These are phyloP conservation scores for Smutsia temminckii DNA, from an alignment of 2,797 vertebrate species.

Conservation along the genomic window DNA sequence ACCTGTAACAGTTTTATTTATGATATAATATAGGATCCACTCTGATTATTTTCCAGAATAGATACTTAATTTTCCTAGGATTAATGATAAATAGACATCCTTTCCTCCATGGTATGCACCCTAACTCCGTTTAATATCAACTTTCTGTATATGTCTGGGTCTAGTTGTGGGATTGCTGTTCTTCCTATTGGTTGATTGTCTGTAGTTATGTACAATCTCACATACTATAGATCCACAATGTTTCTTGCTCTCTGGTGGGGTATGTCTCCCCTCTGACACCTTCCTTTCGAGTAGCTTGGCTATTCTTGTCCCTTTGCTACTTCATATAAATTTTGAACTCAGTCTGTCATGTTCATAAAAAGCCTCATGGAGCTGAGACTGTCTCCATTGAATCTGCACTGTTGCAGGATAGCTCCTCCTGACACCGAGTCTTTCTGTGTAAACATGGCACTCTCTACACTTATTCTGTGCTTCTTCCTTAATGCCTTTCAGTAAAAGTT, in stretches of 20 bases:
- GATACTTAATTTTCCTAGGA: not conserved
- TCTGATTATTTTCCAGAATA: not conserved
- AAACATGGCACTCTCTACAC: rapidly evolving
- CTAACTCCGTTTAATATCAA: not conserved
- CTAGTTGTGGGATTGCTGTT: not conserved
- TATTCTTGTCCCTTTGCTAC: not conserved
- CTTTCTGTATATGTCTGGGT: not conserved
- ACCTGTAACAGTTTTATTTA: not conserved
- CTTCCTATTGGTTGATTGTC: not conserved
- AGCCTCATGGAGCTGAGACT: not conserved
- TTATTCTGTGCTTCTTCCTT: no score
- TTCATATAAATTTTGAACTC: not conserved
- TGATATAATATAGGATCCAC: not conserved
- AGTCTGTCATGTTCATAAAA: not conserved
- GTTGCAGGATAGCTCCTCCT: rapidly evolving
- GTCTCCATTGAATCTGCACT: rapidly evolving
- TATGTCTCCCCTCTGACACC: not conserved
- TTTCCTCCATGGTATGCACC: not conserved
- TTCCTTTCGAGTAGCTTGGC: no score
- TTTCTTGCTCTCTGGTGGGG: not conserved
- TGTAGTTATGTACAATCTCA: not conserved
- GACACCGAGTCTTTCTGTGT: not conserved
- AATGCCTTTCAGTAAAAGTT: not conserved
- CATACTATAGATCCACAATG: rapidly evolving
- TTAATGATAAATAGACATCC: not conserved